Percentiles rank a stretch among this genome's conserved stretches.
Evolutionary conservation across 2,113 vertebrate genomes (phyloP).

Genomic region (Lutjanus erythropterus): DNA sequence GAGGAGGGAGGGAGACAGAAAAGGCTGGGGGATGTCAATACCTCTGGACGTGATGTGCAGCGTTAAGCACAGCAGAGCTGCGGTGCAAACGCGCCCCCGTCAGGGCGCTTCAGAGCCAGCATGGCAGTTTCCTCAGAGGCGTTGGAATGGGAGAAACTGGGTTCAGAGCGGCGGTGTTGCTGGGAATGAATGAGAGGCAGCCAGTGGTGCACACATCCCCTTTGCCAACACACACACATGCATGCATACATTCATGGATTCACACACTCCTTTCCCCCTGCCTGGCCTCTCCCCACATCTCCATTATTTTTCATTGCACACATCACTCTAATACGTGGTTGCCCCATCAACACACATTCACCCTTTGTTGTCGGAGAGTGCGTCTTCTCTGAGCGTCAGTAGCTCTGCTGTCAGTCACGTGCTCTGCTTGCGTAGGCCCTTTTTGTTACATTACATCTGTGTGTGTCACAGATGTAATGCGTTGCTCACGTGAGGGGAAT

Average conservation of each 20-base stretch:
- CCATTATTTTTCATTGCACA: background rate
- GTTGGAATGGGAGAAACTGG: background rate
- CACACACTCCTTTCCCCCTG: background rate
- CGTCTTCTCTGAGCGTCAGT: slow-evolving; percentile 74
- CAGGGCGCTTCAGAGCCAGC: slow-evolving; percentile 49
- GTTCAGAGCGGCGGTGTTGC: background rate
- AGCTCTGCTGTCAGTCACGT: slow-evolving; percentile 77
- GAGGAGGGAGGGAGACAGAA: slow-evolving; percentile 64
- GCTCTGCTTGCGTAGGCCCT: slow-evolving; percentile 80
- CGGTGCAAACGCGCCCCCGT: slow-evolving; percentile 65
- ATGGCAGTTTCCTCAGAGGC: slow-evolving; percentile 19
- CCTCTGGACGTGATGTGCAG: slow-evolving; percentile 82
- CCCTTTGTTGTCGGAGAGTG: slow-evolving; percentile 33
- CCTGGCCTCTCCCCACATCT: background rate
- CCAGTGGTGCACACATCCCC: background rate
- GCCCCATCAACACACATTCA: slow-evolving; percentile 36
- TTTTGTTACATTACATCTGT: slow-evolving; percentile 43
- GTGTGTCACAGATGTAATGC: slow-evolving; percentile 59
- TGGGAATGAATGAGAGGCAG: slow-evolving; percentile 39
- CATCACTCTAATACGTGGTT: slow-evolving; percentile 1
- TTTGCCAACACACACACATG: background rate
- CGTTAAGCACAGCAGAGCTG: slow-evolving; percentile 45
- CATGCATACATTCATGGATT: slow-evolving; percentile 68
- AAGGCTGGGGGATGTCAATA: slow-evolving; percentile 83
- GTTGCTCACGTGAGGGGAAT: slow-evolving; percentile 43